Conservation (phyloP, 2,797 vertebrate species). For the Macrochelys suwanniensis region DNA sequence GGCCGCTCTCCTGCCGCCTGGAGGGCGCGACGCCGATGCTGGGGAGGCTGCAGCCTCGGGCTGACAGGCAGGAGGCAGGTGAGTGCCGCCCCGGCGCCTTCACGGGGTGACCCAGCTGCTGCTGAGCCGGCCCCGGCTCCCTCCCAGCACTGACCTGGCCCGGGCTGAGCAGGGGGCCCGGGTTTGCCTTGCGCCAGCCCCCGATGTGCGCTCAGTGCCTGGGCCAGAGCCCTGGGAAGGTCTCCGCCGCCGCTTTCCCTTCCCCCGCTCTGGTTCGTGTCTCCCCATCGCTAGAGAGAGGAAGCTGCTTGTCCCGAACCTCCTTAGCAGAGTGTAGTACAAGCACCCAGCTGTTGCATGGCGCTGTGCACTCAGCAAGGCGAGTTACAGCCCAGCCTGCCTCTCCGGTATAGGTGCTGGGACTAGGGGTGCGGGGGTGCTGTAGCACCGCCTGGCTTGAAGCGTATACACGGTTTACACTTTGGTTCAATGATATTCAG, state of each 20-base stretch:
- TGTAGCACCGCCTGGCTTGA: too few relatives aligned
- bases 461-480: too few relatives aligned
- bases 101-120: background rate
- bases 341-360: too few relatives aligned
- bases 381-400: background rate
- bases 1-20: background rate
- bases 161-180: background rate
- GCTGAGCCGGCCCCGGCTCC: background rate
- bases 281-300: too few relatives aligned
- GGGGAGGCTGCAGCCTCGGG: background rate
- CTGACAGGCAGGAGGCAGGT: background rate
- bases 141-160: background rate
- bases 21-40: background rate
- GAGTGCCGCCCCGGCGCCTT: background rate
- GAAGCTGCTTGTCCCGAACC: background rate
- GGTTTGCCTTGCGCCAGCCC: background rate
- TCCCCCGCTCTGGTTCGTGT: background rate
- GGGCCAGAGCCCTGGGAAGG: too few relatives aligned
- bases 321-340: too few relatives aligned
- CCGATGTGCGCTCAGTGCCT: too few relatives aligned
- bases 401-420: too few relatives aligned
- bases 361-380: background rate
- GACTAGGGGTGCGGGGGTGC: too few relatives aligned
- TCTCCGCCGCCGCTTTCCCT: too few relatives aligned
- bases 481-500: too few relatives aligned